Percentiles rank a stretch among this genome's conserved stretches.
phyloP scores from a whole-genome alignment of 2,797 vertebrate genomes.

The Coranthus polyacanthus region DNA sequence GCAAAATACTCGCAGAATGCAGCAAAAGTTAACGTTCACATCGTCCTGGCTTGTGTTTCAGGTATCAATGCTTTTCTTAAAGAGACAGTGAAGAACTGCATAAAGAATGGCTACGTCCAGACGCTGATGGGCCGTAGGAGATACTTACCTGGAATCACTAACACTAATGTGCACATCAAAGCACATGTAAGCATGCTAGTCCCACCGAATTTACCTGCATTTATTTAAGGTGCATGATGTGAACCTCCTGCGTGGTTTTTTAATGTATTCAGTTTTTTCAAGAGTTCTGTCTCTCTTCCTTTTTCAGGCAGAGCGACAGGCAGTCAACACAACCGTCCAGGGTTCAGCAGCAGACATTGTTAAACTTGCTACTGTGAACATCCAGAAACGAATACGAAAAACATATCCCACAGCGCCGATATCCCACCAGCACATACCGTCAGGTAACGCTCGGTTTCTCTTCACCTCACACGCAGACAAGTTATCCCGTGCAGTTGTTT shows the following conservation, averaged over 20 bases:
- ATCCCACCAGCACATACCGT: constrained; percentile 88
- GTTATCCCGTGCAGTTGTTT: neutral
- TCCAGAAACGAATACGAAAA: constrained; percentile 88
- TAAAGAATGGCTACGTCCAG: constrained; percentile 92
- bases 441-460: constrained; percentile 64
- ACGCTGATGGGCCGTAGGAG: constrained; percentile 94
- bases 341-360: constrained; percentile 97
- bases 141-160: constrained; percentile 93
- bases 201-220: neutral
- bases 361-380: constrained; percentile 95
- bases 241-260: too few relatives aligned
- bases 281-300: constrained; percentile 4
- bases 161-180: constrained; percentile 88
- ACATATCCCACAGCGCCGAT: constrained; percentile 80
- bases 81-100: constrained; percentile 92
- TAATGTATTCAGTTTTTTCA: neutral
- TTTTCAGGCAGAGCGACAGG: constrained; percentile 94
- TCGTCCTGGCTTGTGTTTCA: constrained; percentile 67
- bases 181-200: constrained; percentile 87
- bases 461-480: neutral
- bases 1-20: too few relatives aligned
- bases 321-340: constrained; percentile 96
- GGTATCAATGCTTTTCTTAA: constrained; percentile 92
- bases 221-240: neutral
- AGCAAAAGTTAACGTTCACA: neutral